phyloP scores from a whole-genome alignment of 2,888 invertebrate species.

The Leucozona laternaria region DNA sequence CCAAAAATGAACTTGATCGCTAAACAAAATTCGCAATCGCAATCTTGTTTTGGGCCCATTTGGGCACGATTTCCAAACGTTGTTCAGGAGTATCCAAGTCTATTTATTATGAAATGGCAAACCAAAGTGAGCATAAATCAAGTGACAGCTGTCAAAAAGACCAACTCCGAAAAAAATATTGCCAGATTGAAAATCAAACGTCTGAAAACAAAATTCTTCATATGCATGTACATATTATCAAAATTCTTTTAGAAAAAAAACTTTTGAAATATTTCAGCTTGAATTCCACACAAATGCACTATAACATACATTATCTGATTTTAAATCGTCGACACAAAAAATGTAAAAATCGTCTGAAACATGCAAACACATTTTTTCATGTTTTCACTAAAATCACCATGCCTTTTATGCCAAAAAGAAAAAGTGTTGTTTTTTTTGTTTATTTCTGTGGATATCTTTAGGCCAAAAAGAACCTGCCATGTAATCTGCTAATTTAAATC shows the following conservation, averaged over 20 bases:
- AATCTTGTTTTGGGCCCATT: no score
- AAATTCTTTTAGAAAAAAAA: background rate
- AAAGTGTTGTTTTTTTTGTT: background rate
- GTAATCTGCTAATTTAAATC: constrained; percentile 13
- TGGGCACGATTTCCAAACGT: no score
- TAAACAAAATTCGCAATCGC: no score
- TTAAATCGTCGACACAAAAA: background rate
- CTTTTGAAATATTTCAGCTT: background rate
- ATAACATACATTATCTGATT: no score
- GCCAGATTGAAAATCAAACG: no score
- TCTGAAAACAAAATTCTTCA: no score
- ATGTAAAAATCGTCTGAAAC: background rate
- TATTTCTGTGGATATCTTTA: constrained; percentile 4
- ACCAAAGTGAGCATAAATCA: no score
- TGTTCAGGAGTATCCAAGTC: no score
- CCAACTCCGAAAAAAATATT: no score
- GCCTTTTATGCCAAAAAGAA: background rate
- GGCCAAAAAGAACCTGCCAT: background rate
- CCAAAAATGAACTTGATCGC: no score
- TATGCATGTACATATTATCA: background rate
- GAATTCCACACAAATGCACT: background rate
- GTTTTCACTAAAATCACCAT: background rate
- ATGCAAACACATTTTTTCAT: background rate
- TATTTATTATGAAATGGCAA: no score
- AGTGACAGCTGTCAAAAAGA: no score